Evolutionary conservation across 2,113 vertebrate genomes (phyloP).

Genomic region (Baryphthengus martii): DNA sequence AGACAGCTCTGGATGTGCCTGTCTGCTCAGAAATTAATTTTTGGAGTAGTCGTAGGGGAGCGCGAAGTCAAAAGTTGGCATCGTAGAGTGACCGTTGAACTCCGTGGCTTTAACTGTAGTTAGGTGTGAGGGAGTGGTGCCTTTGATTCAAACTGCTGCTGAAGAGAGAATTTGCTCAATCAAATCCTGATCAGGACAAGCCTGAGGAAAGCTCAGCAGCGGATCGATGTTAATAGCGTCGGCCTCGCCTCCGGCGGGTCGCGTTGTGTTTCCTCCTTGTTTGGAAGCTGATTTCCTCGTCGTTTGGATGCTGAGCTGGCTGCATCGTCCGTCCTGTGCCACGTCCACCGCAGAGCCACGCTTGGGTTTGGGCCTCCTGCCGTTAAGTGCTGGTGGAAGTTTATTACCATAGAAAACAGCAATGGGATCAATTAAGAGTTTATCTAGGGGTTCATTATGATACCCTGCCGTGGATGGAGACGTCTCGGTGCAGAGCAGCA

Average conservation of each 20-base stretch:
- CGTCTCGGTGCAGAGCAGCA: not conserved
- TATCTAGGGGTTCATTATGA: not conserved
- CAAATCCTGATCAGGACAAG: not conserved
- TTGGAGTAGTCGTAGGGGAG: too few species aligned
- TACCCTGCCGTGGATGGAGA: not conserved
- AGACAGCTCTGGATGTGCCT: not conserved
- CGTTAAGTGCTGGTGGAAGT: not conserved
- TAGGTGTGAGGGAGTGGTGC: not conserved
- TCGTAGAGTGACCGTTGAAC: not conserved
- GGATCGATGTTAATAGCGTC: not conserved
- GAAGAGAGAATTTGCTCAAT: not conserved
- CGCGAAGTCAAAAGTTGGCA: not conserved
- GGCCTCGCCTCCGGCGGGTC: not conserved
- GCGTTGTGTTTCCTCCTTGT: too few species aligned
- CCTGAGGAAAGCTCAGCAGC: not conserved
- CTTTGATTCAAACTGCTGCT: not conserved
- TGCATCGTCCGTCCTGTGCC: accelerated
- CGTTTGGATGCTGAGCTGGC: not conserved
- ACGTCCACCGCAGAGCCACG: not conserved
- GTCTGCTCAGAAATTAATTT: not conserved
- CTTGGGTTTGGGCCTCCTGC: too few species aligned
- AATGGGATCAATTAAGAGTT: not conserved
- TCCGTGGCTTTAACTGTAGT: not conserved
- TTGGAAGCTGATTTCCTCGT: too few species aligned
- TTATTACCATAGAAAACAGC: not conserved